Evolutionary conservation across 2,888 invertebrate species (phyloP).

Genomic region (Craniophora ligustri): DNA sequence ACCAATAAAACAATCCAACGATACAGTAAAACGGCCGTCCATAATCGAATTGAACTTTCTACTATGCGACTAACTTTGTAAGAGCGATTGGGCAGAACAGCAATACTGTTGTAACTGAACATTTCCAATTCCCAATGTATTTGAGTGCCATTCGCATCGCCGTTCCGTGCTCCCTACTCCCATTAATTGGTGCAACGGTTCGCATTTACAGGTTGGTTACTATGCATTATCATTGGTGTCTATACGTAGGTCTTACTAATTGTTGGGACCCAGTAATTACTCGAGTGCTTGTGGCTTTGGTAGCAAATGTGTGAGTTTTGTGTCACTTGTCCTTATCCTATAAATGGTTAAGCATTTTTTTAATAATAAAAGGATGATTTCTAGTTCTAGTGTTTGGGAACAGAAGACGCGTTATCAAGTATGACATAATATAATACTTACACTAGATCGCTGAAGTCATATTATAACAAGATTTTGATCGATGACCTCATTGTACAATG

Average conservation of each 20-base stretch:
- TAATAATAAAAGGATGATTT: too few relatives aligned
- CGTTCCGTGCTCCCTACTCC: constrained; percentile 27
- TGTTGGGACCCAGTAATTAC: constrained; percentile 23
- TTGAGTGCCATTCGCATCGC: constrained; percentile 59
- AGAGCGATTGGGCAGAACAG: constrained; percentile 28
- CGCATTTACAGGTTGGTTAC: constrained; percentile 32
- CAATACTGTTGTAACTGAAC: constrained; percentile 42
- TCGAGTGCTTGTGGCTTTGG: constrained; percentile 8
- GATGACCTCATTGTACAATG: too few relatives aligned
- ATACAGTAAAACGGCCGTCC: neutral
- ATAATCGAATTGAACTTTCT: constrained; percentile 21
- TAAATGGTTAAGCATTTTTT: too few relatives aligned
- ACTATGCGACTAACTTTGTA: constrained; percentile 22
- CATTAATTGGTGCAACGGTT: constrained; percentile 53
- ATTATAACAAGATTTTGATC: too few relatives aligned
- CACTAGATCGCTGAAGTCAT: too few relatives aligned
- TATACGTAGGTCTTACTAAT: constrained; percentile 16
- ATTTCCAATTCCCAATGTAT: constrained; percentile 61
- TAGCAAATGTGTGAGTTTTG: constrained; percentile 15
- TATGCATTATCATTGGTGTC: constrained; percentile 41
- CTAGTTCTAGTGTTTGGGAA: too few relatives aligned
- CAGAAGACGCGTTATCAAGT: too few relatives aligned
- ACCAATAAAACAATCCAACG: too few relatives aligned
- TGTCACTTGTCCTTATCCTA: too few relatives aligned
- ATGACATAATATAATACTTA: too few relatives aligned